phyloP scores from a whole-genome alignment of 1,140 invertebrate species.

The Brachionus sp. region DNA sequence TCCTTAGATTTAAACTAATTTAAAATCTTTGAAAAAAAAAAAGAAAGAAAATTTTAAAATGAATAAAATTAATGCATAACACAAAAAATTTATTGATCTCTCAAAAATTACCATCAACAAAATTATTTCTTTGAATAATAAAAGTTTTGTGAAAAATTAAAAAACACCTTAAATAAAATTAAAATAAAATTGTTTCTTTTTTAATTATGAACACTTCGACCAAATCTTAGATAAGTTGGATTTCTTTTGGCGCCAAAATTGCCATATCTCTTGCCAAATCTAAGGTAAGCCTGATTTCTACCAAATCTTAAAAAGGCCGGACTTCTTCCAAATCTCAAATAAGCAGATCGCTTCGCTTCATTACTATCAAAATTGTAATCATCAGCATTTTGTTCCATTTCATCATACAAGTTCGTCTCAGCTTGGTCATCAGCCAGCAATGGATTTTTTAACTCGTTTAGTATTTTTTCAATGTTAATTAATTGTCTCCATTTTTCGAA shows the following conservation, averaged over 20 bases:
- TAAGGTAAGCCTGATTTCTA: slow-evolving; percentile 1
- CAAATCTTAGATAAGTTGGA: slow-evolving; percentile 27
- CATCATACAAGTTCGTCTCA: neutral
- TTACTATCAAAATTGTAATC: neutral
- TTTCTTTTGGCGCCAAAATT: neutral
- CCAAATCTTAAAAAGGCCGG: slow-evolving; percentile 16
- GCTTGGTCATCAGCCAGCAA: no score
- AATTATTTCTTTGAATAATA: neutral
- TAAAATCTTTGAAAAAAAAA: neutral
- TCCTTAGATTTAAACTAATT: no score
- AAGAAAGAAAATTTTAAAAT: neutral
- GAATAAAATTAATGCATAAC: neutral
- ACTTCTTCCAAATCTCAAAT: slow-evolving; percentile 10
- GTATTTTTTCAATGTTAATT: neutral
- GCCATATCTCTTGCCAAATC: slow-evolving; percentile 5
- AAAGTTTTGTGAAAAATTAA: neutral
- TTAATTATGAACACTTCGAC: neutral
- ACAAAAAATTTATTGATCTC: neutral
- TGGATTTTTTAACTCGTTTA: neutral
- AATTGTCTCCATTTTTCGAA: neutral
- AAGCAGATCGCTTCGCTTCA: slow-evolving; percentile 9
- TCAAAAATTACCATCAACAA: neutral
- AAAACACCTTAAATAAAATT: neutral
- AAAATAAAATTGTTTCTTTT: neutral
- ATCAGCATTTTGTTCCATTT: neutral